phyloP scores from a whole-genome alignment of 2,797 vertebrate genomes.

The Scyliorhinus canicula region DNA sequence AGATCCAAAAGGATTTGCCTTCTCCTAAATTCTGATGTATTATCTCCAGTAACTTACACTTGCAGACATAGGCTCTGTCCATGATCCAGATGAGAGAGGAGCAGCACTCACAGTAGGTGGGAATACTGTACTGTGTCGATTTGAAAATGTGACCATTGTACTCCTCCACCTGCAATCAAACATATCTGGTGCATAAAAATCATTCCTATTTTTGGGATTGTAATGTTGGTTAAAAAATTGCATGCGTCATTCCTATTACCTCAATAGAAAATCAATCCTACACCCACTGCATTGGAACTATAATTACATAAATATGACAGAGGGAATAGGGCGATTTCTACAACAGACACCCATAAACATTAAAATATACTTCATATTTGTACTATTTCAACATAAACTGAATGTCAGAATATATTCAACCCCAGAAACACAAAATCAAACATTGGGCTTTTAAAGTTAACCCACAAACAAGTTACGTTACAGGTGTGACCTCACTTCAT shows the following conservation, averaged over 20 bases:
- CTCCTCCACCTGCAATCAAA: constrained; percentile 78
- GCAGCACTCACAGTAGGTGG: constrained; percentile 95
- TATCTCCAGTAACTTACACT: constrained; percentile 66
- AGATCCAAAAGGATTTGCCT: not conserved
- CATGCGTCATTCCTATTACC: not conserved
- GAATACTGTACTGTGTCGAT: constrained; percentile 95
- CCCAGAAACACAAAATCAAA: not conserved
- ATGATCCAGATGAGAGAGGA: constrained; percentile 99
- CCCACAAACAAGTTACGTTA: not conserved
- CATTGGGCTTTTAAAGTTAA: not conserved
- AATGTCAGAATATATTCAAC: not conserved
- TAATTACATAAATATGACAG: not conserved
- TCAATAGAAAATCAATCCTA: not conserved
- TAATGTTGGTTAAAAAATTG: not conserved
- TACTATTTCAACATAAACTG: not conserved
- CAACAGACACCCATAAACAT: not conserved
- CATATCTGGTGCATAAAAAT: not conserved
- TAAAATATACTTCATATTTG: not conserved
- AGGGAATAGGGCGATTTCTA: not conserved
- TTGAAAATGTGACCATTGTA: constrained; percentile 96
- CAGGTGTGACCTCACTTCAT: not conserved
- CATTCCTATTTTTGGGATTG: not conserved
- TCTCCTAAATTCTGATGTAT: not conserved
- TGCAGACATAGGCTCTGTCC: constrained; percentile 96
- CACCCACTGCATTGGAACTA: not conserved